Evolutionary conservation across 2,113 vertebrate species (phyloP), one percentile per base, ranked within the genome.

Genomic region (Chelonoidis abingdonii): DNA sequence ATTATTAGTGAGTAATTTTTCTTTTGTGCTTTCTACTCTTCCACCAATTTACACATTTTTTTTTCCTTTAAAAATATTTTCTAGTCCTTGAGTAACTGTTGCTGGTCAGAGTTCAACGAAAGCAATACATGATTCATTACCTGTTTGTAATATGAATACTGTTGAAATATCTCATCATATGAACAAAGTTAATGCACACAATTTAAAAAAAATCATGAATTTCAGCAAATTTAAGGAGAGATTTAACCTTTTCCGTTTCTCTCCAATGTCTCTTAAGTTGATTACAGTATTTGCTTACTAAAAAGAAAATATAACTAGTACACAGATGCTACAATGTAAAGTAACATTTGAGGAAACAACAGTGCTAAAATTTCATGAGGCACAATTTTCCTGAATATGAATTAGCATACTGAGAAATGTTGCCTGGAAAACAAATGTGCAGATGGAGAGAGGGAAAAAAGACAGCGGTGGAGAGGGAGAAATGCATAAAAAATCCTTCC

Each of bases 1-100:
- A 95, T 75, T 92, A 96, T 93, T 96, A 93, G 96, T 97, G 94
- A 97, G 96, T 97, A 97, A 96, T 44, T 81, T 96, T 86, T 84
- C 89, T 56, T n/a, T 24, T 91, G 94, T 97, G 87, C 89, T 96
- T 96, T 95, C 56, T 96, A 86, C 84, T 95, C 56, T 13, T 90
- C 24, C 80, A 82, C n/a, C 24, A 59, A 38, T 4, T 62, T n/a
- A 72, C n/a, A 22, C 19, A 54, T 65, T 24, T 84, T 50, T 41
- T 1, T 8, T 54, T 44, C 78, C 38, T 22, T 1, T 47, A 35
- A 44, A 17, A 7, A 21, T 5, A 59, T 4, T 5, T 49, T 16
- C 29, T 80, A 85, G 86, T 65, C 41, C 31, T 81, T 92, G 56
- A 86, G 2, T 16, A 88, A 54, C 53, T 84, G 44, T 83, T 84